These are phyloP conservation scores for Ascidia mentula DNA, from an alignment of 23 tunicate species.

Conservation along the genomic window DNA sequence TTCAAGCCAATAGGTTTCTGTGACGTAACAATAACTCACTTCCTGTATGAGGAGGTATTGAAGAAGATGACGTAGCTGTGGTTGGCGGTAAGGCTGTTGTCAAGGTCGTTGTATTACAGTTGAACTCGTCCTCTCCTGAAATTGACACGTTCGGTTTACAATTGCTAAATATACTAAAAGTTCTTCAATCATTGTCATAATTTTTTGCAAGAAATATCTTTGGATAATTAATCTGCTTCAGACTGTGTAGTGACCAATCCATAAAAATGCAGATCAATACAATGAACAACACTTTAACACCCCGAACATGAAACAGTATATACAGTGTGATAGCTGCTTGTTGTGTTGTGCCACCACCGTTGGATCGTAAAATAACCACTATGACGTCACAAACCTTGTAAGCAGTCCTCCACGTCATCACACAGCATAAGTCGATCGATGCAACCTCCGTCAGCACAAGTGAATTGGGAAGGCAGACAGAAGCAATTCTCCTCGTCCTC, in stretches of 20 bases:
- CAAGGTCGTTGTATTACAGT: neutral
- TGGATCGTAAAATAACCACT: too few species aligned
- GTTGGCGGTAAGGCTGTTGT: neutral
- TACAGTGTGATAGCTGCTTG: neutral
- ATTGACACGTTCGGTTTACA: too few species aligned
- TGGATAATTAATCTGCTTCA: too few species aligned
- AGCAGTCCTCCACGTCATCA: constrained; percentile 52
- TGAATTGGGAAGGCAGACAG: constrained; percentile 41
- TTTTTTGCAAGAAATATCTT: too few species aligned
- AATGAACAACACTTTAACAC: too few species aligned
- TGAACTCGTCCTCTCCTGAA: neutral
- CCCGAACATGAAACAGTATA: too few species aligned
- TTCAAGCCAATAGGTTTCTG: too few species aligned
- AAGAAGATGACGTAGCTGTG: neutral
- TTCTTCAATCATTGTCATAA: too few species aligned
- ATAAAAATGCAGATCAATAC: too few species aligned
- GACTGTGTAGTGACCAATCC: too few species aligned
- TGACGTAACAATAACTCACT: neutral
- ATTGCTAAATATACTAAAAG: too few species aligned
- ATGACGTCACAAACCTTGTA: constrained; percentile 29
- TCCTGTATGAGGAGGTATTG: neutral
- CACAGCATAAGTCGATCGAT: constrained; percentile 37
- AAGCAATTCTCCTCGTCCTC: constrained; percentile 52
- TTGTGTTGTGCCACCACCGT: neutral
- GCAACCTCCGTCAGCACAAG: constrained; percentile 61